Conservation (phyloP, 2,113 vertebrate species). For the Antechinus flavipes region DNA sequence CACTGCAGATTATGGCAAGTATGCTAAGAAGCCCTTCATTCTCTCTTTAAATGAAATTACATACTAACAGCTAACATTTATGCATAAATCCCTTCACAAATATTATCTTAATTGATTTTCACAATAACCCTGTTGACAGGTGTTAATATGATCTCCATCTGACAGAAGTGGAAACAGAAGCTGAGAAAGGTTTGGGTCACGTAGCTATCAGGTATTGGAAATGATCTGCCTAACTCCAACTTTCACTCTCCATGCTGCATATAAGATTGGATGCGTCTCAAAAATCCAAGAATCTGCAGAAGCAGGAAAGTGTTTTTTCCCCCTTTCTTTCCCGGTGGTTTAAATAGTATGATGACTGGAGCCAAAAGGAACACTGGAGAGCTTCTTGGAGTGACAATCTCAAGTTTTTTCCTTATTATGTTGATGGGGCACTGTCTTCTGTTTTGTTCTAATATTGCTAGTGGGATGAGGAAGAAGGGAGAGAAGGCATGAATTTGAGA, state of each 20-base stretch:
- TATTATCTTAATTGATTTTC: not conserved
- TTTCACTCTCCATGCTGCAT: not conserved
- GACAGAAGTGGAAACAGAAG: not conserved
- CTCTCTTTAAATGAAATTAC: not conserved
- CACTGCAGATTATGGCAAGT: no score
- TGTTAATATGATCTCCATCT: not conserved
- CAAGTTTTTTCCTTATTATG: not conserved
- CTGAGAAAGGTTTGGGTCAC: not conserved
- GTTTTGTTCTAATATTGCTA: not conserved
- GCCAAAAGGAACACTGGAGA: not conserved
- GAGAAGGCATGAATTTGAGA: not conserved
- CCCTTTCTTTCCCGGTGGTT: not conserved
- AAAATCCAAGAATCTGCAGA: not conserved
- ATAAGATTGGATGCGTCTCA: not conserved
- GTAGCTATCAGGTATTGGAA: not conserved
- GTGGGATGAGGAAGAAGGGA: not conserved
- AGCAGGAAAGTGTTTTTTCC: not conserved
- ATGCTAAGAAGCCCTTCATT: not conserved
- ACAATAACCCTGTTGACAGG: not conserved
- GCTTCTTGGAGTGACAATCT: not conserved
- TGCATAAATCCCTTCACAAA: not conserved
- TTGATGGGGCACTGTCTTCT: not conserved
- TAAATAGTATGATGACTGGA: not conserved
- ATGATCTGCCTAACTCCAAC: not conserved
- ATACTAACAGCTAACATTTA: not conserved